Evolutionary conservation across 2,113 vertebrate genomes (phyloP), one percentile per base, ranked within the genome.

Genomic region (Eulemur rufifrons): DNA sequence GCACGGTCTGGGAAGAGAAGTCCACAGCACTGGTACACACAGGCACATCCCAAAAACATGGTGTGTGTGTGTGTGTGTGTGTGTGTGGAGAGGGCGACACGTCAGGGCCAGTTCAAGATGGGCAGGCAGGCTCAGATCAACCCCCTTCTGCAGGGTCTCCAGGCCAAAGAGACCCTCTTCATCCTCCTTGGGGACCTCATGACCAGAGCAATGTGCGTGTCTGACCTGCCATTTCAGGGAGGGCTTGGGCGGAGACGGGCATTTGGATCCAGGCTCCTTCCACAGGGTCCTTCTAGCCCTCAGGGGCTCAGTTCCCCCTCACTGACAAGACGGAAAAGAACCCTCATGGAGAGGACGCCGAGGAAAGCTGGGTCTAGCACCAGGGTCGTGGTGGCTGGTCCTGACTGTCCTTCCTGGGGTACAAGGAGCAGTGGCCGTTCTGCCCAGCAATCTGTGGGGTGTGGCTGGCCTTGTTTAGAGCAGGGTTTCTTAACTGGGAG

Each of bases 211-310:
- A 59, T 32, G 1, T 32, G 13, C 27, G 0, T n/a, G 13, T 32
- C 66, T 39, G 8, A 29, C n/a, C 17, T 87, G 20, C 8, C 0
- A 12, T 45, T 52, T 56, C 5, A 18, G 47, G 59, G 64, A 86
- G 39, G 34, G 8, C 18, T 10, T 0, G n/a, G 42, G 14, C 7
- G 3, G 20, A 45, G 6, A 13, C 1, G 1, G 76, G 29, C 10
- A 2, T 39, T 11, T 8, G 34, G 71, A 10, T 1, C 27, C 66
- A 56, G 74, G 12, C 18, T 59, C 27, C 34, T 64, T 68, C 52
- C 42, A n/a, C 0, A 1, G 45, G 71, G 64, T 34, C 61, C 23
- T 50, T 4, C 1, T 12, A 23, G 23, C 18, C 42, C 32, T 9
- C 1, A 9, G 63, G 0, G 21, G 13, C 63, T 92, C 74, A 63